phyloP scores from a whole-genome alignment of 2,797 vertebrate genomes.

The Martes flavigula region DNA sequence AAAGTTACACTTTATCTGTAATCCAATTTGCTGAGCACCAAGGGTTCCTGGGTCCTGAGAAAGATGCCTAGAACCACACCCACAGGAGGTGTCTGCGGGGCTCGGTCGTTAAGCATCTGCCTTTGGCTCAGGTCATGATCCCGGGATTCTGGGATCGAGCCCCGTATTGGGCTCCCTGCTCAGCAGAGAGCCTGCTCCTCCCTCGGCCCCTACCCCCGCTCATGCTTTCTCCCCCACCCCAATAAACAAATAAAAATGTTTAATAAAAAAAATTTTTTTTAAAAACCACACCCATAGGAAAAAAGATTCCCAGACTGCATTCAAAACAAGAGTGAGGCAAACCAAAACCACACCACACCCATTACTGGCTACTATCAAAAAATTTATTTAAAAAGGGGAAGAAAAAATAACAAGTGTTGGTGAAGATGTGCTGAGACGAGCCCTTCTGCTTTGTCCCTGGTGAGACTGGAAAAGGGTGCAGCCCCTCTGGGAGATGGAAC shows the following conservation, averaged over 20 bases:
- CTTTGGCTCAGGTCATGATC: background rate
- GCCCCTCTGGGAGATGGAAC: background rate
- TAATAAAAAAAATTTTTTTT: background rate
- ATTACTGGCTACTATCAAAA: background rate
- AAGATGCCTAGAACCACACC: background rate
- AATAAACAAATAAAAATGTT: background rate
- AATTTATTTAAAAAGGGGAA: background rate
- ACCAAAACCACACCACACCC: background rate
- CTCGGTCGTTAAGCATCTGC: too few species aligned
- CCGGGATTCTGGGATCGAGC: background rate
- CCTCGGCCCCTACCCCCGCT: background rate
- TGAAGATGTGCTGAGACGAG: background rate
- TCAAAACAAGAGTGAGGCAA: background rate
- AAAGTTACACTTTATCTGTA: background rate
- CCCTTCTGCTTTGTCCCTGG: background rate
- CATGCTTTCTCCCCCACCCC: background rate
- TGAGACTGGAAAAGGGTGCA: background rate
- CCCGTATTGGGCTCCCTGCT: background rate
- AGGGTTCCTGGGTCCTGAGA: background rate
- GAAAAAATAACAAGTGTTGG: background rate
- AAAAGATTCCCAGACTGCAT: background rate
- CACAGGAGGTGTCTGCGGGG: too few species aligned
- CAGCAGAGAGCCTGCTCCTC: background rate
- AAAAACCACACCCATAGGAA: background rate
- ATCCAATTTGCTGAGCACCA: background rate